Evolutionary conservation across 1,140 invertebrate genomes (phyloP), one percentile per base, ranked within the genome.

Genomic region (Drosophila prosaltans): DNA sequence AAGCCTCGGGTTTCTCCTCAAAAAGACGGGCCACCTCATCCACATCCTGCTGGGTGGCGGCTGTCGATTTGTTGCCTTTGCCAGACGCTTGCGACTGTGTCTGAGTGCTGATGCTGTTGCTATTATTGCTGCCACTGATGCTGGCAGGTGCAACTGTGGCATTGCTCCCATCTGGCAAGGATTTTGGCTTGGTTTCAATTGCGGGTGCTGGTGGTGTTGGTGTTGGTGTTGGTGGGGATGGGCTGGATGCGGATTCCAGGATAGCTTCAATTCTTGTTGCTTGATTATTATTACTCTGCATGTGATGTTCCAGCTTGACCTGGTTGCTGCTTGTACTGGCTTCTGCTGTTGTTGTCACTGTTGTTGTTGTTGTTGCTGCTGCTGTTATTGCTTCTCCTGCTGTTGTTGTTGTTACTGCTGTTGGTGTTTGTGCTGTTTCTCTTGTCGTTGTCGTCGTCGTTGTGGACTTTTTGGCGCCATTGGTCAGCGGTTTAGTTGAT

Each of bases 1-100:
- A 92, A 11, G 94, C 91, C 30, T 92, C 92, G 2, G 94, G 93
- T 91, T 96, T 95, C 30, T 93, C 92, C 72, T 92, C 92, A 40
- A 90, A 92, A 16, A 92, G 77, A 39, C 81, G 78, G 11, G 89
- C 85, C 63, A 92, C 90, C 74, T 92, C 91, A 58, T 92, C 91
- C 7, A 92, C 90, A 71, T 92, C 91, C 69, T 92, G 90, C 59
- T 80, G 77, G 26, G 81, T 74, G 21, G 77, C 75, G 41, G 61
- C 45, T 10, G 21, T 26, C 45, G 45, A 51, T 8, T 54, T 62
- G 58, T 65, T 45, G 30, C 65, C 11, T 48, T 78, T 85, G 66
- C 36, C 58, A 58, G 8, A 11, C n/a, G 24, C 28, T 36, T 51
- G 55, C 54, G n/a, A 7, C 24, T 40, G 16, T 24, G 39, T 66